A percentile compares a stretch with the other conserved stretches of the same genome.
Evolutionary conservation across 1,140 invertebrate species (phyloP).

Genomic region (Aphis craccivora): DNA sequence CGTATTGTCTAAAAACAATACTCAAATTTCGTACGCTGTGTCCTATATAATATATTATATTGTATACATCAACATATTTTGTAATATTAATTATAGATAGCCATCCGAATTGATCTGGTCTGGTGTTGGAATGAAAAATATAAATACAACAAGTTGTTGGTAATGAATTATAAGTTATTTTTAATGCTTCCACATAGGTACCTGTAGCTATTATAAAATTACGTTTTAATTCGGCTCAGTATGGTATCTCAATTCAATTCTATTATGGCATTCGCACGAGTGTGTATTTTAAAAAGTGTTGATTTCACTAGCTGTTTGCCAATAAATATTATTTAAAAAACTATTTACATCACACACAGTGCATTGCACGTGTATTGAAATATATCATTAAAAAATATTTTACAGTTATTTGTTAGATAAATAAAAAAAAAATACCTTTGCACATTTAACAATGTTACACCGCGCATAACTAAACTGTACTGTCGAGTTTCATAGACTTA

Average conservation of each 20-base stretch:
- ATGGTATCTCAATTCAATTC: background rate
- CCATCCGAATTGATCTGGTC: background rate
- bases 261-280: background rate
- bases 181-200: background rate
- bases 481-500: too few species aligned
- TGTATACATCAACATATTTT: background rate
- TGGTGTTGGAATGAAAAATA: background rate
- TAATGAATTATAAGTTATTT: background rate
- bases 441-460: too few species aligned
- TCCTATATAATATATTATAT: background rate
- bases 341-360: background rate
- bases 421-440: background rate
- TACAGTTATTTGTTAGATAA: background rate
- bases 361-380: background rate
- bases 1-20: background rate
- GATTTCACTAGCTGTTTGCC: background rate
- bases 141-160: background rate
- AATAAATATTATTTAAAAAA: conserved; percentile 5
- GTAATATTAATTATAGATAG: background rate
- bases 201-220: background rate
- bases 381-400: background rate
- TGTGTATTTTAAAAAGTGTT: background rate
- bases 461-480: background rate
- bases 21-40: background rate
- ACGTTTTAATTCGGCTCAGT: background rate